Conservation (phyloP, 2,113 vertebrate species). For the Pardalotus punctatus region DNA sequence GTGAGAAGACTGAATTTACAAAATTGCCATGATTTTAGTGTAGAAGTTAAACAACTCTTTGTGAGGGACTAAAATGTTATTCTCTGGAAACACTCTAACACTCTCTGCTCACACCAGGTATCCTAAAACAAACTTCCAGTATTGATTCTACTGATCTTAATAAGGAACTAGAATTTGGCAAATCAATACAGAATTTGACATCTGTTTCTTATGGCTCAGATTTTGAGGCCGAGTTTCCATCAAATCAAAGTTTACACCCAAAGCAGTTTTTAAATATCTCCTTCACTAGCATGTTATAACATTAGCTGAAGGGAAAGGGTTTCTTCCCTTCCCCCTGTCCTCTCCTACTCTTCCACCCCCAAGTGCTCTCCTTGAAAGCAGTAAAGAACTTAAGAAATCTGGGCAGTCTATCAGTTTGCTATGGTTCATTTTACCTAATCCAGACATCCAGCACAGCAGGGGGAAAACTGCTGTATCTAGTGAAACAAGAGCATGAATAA, state of each 20-base stretch:
- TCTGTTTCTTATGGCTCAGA: neutral
- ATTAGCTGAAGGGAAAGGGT: neutral
- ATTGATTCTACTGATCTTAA: neutral
- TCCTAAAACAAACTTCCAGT: neutral
- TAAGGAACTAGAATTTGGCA: neutral
- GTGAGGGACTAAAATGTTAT: neutral
- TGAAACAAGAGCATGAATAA: conserved; percentile 93
- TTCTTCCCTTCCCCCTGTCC: neutral
- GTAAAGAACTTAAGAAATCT: conserved; percentile 75
- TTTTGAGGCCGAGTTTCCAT: neutral
- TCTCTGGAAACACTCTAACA: rapidly evolving
- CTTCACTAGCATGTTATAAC: neutral
- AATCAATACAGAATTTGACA: neutral
- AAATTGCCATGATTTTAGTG: neutral
- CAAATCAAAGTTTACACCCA: neutral
- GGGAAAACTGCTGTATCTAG: conserved; percentile 83
- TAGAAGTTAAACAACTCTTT: neutral
- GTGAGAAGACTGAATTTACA: neutral
- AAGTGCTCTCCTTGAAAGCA: conserved; percentile 53
- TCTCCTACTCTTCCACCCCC: neutral
- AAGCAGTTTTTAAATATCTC: neutral
- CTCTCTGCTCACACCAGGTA: neutral
- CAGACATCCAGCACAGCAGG: conserved; percentile 83
- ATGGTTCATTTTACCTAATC: conserved; percentile 82
- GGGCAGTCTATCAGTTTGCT: conserved; percentile 76